A percentile compares a stretch with the other conserved stretches of the same genome.
phyloP scores from a whole-genome alignment of 2,113 vertebrate genomes.

The Fregetta grallaria region DNA sequence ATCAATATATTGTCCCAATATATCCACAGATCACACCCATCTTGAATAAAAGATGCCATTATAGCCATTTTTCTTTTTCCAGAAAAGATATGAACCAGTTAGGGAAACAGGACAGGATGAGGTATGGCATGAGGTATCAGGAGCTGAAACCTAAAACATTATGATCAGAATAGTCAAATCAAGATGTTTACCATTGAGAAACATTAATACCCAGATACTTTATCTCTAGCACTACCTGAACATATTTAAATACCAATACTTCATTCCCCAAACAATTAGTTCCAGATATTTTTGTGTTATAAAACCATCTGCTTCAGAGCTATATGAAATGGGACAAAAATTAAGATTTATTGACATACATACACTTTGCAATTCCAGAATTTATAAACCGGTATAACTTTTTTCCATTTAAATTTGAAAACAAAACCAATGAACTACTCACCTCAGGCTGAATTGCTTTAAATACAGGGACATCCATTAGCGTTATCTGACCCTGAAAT shows the following conservation, averaged over 20 bases:
- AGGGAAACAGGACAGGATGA: neutral
- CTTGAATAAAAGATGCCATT: neutral
- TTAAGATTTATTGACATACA: neutral
- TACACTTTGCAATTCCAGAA: neutral
- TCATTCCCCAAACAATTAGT: neutral
- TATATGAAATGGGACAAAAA: neutral
- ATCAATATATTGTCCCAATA: neutral
- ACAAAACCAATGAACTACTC: conserved; percentile 55
- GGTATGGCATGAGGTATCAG: neutral
- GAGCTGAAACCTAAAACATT: neutral
- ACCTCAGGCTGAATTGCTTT: conserved; percentile 99
- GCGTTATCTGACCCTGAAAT: conserved; percentile 94
- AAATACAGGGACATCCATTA: conserved; percentile 98
- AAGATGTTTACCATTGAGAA: neutral
- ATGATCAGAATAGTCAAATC: neutral
- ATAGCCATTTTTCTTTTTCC: neutral
- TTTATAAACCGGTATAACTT: neutral
- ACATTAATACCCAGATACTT: neutral
- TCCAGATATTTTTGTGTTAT: neutral
- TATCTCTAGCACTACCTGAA: neutral
- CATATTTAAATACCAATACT: neutral
- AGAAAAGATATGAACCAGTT: neutral
- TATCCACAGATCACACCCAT: neutral
- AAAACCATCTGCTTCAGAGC: neutral
- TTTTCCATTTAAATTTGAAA: neutral